phyloP scores from a whole-genome alignment of 2,113 vertebrate genomes.

The Atlantisia rogersi region DNA sequence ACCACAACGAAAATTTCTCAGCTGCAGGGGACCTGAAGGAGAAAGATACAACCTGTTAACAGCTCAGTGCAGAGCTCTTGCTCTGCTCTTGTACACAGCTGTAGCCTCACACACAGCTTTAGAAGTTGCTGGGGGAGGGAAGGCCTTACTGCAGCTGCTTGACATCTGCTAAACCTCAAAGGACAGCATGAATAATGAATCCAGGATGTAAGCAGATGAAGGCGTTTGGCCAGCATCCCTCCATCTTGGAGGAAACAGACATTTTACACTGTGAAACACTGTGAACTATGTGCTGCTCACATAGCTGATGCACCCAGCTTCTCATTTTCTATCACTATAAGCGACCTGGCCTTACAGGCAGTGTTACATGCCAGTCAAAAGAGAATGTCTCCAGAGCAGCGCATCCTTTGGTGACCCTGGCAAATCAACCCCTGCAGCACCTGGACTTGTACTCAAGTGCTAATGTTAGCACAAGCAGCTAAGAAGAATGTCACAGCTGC shows the following conservation, averaged over 20 bases:
- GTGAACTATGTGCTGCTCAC: neutral
- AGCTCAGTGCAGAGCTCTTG: neutral
- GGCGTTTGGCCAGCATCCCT: neutral
- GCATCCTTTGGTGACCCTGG: neutral
- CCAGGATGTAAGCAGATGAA: neutral
- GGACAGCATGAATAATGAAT: neutral
- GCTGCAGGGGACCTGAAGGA: constrained; percentile 21
- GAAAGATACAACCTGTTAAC: neutral
- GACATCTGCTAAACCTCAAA: neutral
- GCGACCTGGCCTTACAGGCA: neutral
- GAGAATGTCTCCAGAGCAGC: neutral
- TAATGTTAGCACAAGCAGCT: neutral
- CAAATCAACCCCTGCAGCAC: neutral
- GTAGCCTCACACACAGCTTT: neutral
- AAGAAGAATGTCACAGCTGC: neutral
- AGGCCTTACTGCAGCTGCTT: neutral
- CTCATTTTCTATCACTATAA: neutral
- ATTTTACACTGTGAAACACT: neutral
- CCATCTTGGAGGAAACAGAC: neutral
- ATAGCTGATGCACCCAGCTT: neutral
- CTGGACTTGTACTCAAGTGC: neutral
- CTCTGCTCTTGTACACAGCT: neutral
- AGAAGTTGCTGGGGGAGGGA: neutral
- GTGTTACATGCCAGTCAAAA: neutral
- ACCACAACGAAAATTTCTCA: constrained; percentile 50